phyloP scores from a whole-genome alignment of 1,140 invertebrate genomes.

The Asbolus verrucosus region DNA sequence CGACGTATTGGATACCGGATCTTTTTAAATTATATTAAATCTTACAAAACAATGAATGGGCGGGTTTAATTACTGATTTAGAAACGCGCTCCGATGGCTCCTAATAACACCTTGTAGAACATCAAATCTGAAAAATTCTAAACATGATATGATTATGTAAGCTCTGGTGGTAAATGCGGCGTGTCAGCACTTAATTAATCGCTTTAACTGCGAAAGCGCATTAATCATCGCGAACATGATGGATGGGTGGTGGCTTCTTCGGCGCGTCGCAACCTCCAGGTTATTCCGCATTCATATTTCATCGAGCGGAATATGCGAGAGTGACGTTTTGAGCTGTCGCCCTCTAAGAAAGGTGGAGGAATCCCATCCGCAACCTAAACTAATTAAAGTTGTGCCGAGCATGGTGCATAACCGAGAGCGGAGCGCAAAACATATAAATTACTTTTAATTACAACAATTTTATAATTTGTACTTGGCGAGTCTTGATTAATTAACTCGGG shows the following conservation, averaged over 20 bases:
- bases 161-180: slow-evolving; percentile 14
- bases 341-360: slow-evolving; percentile 22
- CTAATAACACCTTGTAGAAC: slow-evolving; percentile 42
- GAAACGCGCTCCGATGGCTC: slow-evolving; percentile 42
- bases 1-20: no score
- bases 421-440: slow-evolving; percentile 62
- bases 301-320: neutral
- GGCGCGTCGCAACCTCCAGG: no score
- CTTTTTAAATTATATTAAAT: no score
- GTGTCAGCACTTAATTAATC: slow-evolving; percentile 24
- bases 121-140: slow-evolving; percentile 26
- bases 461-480: slow-evolving; percentile 63
- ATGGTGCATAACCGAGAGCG: slow-evolving; percentile 58
- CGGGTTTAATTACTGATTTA: slow-evolving; percentile 51
- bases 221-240: no score
- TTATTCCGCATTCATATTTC: slow-evolving; percentile 23
- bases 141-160: slow-evolving; percentile 15
- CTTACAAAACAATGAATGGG: no score
- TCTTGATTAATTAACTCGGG: slow-evolving; percentile 61
- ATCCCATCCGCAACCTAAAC: slow-evolving; percentile 51
- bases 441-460: slow-evolving; percentile 64
- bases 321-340: slow-evolving; percentile 15
- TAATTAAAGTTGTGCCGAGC: slow-evolving; percentile 61
- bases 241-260: no score
- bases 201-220: neutral